Evolutionary conservation across 2,797 vertebrate species (phyloP), one percentile per base, ranked within the genome.

Genomic region (Rhinella marina): DNA sequence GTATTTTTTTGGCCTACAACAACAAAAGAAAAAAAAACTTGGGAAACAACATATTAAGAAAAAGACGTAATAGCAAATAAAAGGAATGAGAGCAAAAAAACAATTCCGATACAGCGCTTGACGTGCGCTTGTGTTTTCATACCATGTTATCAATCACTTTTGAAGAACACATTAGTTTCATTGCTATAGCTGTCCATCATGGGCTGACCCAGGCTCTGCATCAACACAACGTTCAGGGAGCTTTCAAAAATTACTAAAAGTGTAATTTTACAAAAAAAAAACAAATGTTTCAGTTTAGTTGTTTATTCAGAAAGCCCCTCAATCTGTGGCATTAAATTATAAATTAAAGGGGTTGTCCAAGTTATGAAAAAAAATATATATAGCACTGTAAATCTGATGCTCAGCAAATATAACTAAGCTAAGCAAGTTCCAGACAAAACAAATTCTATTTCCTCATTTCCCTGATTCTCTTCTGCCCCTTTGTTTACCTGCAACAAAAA

Each of bases 151-250:
- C 84, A 91, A 79, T 91, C 91, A 91, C 87, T 52, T 13, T 68
- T 85, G 62, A 90, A 41, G 80, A 73, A 82, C 62, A 23, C 90
- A 89, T 76, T 83, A 27, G 82, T 90, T 90, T 90, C 80, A 87
- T 86, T 66, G 88, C 66, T 82, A 88, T 77, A n/a, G 84, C 19
- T 86, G 82, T 90, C 91, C 93, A 64, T 92, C 90, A 91, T 11
- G 50, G 81, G 41, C 72, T 17, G 89, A 90, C 52, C 19, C 85
- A 80, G 48, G 85, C 78, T 21, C 54, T 86, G 61, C 23, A 88
- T 88, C 84, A 16, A 84, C 56, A 0, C 73, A 61, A 90, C 88
- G 90, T 84, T 61, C 82, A 83, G 50, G 87, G 73, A 88, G 61
- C 3, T 84, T 91, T 91, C 85, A 90, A 90, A 54, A 2, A 75